A percentile compares a stretch with the other conserved stretches of the same genome.
Evolutionary conservation across 1,140 invertebrate species (phyloP).

Genomic region (Pogonus chalceus): DNA sequence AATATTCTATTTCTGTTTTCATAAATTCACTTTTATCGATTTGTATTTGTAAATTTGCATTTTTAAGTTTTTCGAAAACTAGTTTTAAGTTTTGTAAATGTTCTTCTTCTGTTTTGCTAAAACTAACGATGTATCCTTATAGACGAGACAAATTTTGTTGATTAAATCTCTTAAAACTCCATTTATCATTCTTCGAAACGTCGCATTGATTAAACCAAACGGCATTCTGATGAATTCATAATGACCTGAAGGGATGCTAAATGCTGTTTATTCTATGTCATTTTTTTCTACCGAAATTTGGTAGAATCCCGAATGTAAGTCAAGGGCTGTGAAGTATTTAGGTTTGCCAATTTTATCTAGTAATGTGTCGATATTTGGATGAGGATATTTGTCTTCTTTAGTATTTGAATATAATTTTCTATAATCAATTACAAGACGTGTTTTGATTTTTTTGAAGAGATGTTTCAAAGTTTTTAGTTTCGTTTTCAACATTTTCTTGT

Average conservation of each 20-base stretch:
- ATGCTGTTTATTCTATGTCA: constrained; percentile 40
- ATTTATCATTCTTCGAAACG: constrained; percentile 38
- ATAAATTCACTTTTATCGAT: constrained; percentile 28
- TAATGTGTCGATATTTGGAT: constrained; percentile 41
- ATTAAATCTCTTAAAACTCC: constrained; percentile 23
- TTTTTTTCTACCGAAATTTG: constrained; percentile 40
- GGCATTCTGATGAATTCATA: constrained; percentile 35
- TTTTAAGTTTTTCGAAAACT: constrained; percentile 19
- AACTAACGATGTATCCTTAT: constrained; percentile 30
- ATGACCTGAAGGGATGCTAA: constrained; percentile 30
- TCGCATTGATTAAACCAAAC: constrained; percentile 35
- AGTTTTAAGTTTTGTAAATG: constrained; percentile 20
- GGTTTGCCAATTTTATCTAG: constrained; percentile 36
- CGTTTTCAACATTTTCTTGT: too few relatives aligned
- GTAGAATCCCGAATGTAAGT: constrained; percentile 38
- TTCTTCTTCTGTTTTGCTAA: constrained; percentile 18
- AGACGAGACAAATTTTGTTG: constrained; percentile 23
- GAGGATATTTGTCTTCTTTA: constrained; percentile 39
- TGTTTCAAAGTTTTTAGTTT: too few relatives aligned
- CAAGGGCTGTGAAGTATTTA: constrained; percentile 39
- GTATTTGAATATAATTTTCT: constrained; percentile 35
- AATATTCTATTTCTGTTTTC: constrained; percentile 11
- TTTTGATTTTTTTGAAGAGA: constrained; percentile 30
- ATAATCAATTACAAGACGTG: constrained; percentile 34
- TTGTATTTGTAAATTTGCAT: constrained; percentile 24